phyloP scores from a whole-genome alignment of 2,888 invertebrate species.

The Acleris cristana region DNA sequence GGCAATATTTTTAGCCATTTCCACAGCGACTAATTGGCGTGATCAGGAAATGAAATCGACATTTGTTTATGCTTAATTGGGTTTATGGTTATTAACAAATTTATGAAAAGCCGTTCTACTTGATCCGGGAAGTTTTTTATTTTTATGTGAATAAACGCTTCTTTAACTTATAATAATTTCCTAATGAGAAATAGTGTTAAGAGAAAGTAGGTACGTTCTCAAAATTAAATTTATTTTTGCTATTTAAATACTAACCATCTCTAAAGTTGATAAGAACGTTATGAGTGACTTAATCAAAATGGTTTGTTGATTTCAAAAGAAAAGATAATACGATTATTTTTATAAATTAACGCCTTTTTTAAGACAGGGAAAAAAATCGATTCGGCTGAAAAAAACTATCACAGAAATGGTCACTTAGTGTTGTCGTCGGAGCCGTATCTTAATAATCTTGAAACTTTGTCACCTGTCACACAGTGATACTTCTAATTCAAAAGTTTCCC shows the following conservation, averaged over 20 bases:
- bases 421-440: not conserved
- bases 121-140: not conserved
- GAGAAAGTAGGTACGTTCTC: too few species aligned
- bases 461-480: conserved; percentile 31
- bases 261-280: too few species aligned
- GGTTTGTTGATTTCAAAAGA: too few species aligned
- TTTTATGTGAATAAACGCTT: not conserved
- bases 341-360: too few species aligned
- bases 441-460: conserved; percentile 30
- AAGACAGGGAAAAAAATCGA: too few species aligned
- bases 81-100: conserved; percentile 25
- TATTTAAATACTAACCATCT: too few species aligned
- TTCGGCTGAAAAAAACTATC: too few species aligned
- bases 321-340: too few species aligned
- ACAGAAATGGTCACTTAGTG: not conserved
- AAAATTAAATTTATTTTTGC: too few species aligned
- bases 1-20: conserved; percentile 32
- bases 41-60: conserved; percentile 35
- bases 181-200: too few species aligned
- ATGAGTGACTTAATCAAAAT: too few species aligned
- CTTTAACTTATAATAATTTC: too few species aligned
- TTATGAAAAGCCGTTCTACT: conserved; percentile 12
- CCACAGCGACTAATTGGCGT: conserved; percentile 29
- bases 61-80: conserved; percentile 32
- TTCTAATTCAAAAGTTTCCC: conserved; percentile 29